A percentile compares a stretch with the other conserved stretches of the same genome.
These are phyloP conservation scores for Aselliscus stoliczkanus DNA, from an alignment of 2,797 vertebrate genomes.

Conservation along the genomic window DNA sequence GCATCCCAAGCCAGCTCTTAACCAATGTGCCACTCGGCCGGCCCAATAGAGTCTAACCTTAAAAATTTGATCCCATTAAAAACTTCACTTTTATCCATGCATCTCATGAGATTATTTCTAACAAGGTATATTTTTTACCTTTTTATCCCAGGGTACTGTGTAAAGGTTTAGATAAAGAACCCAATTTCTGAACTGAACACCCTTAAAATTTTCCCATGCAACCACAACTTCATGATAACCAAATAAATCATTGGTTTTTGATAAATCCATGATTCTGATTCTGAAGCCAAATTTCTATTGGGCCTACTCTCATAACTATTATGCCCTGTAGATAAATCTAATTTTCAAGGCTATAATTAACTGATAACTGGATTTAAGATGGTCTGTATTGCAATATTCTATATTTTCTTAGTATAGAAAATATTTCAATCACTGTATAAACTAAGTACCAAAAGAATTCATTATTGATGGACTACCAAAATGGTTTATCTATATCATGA, in stretches of 20 bases:
- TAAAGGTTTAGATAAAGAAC: background rate
- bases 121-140: background rate
- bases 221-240: background rate
- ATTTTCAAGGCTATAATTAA: background rate
- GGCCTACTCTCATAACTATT: background rate
- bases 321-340: background rate
- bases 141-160: background rate
- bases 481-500: background rate
- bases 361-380: background rate
- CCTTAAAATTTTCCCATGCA: background rate
- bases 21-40: too few species aligned
- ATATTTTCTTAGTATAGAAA: constrained; percentile 17
- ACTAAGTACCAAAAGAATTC: background rate
- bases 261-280: background rate
- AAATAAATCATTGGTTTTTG: background rate
- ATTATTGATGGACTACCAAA: background rate
- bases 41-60: too few species aligned
- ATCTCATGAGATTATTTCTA: background rate
- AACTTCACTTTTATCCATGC: background rate
- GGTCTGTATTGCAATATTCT: background rate
- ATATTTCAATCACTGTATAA: background rate
- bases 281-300: background rate
- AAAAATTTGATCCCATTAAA: background rate
- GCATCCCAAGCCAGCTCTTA: too few species aligned
- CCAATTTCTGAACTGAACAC: background rate